Evolutionary conservation across 2,888 invertebrate genomes (phyloP), one percentile per base, ranked within the genome.

Genomic region (Agapostemon virescens): DNA sequence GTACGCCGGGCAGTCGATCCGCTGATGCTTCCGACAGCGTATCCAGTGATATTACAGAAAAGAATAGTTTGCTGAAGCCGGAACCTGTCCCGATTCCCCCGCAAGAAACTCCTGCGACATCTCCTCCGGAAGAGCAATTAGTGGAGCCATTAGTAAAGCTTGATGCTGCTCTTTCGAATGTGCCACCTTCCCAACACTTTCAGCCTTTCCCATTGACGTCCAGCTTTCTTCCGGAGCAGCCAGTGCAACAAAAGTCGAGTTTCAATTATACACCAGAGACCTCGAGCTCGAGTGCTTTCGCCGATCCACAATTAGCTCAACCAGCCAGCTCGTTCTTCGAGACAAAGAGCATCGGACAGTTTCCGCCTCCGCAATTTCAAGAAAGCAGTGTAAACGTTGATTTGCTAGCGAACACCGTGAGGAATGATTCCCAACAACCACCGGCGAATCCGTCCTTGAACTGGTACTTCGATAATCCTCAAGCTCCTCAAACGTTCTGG

Each of bases 11-110:
- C 42, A 55, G 45, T 61, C 40, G 52, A 52, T 23, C 52, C 7
- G 63, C 42, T 30, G 68, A 66, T 42, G 66, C 68, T 20, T 7
- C 45, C 26, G 58, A 63, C 17, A 1, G 49, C 4, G 81, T 74
- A n/a, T 40, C 68, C 1, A 74, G 49, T 6, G 83, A 88, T 1
- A 79, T 82, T 49, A 79, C 85, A n/a, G 87, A 83, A 4, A 88
- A 88, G 17, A 83, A 86, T 6, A 86, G 88, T 83, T 83, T 87
- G 11, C 83, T 81, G 23, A 79, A 75, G 42, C 69, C 38, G 15
- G 85, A 85, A 38, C 68, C 73, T 9, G 79, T 78, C 26, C 55
- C 69, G 26, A 40, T 61, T 26, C 63, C 74, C 23, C 73, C 61
- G 42, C 72, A 77, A 67, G 75, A 77, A n/a, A n/a, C 1, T 7